Evolutionary conservation across 2,888 invertebrate species (phyloP), one percentile per base, ranked within the genome.

Genomic region (Horisme vitalbata): DNA sequence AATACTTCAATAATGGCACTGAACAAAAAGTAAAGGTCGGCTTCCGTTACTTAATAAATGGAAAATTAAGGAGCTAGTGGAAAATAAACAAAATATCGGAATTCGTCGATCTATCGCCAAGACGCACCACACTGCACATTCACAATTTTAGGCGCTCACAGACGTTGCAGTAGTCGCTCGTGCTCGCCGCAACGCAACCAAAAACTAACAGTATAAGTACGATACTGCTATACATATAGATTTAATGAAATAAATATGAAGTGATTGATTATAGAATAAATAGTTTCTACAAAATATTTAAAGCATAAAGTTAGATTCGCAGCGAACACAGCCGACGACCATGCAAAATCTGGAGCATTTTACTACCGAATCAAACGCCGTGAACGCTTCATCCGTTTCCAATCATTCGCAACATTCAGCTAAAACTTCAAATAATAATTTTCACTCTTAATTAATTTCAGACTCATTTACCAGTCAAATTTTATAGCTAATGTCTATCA

Each of bases 1-100:
- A 86, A 87, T 83, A 83, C 83, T 83, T 80, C 76, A 73, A 76
- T 75, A 84, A 87, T 87, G 87, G 87, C 87, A 87, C 87, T 80
- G 83, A 83, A 84, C 65, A 78, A 80, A 79, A 80, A 75, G 68
- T 63, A 75, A 77, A 72, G 64, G 63, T 71, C 69, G 65, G 72
- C n/a, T 67, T 71, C 65, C 61, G 68, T 73, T 65, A 74, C 64
- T 65, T 69, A 66, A 71, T 66, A 70, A 68, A 62, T 68, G 68
- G 65, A 71, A n/a, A 72, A 63, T 61, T 39, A 49, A 61, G 74
- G 74, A 69, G 64, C 61, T 63, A 44, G 31, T 32, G 44, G 49
- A 62, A 57, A 64, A 66, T 66, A 62, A 59, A 64, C 61, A 64
- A 61, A 57, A 63, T 65, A 63, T 65, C 68, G 69, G 74, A 75